Conservation (phyloP, 2,888 invertebrate genomes). For the Phalera bucephala region DNA sequence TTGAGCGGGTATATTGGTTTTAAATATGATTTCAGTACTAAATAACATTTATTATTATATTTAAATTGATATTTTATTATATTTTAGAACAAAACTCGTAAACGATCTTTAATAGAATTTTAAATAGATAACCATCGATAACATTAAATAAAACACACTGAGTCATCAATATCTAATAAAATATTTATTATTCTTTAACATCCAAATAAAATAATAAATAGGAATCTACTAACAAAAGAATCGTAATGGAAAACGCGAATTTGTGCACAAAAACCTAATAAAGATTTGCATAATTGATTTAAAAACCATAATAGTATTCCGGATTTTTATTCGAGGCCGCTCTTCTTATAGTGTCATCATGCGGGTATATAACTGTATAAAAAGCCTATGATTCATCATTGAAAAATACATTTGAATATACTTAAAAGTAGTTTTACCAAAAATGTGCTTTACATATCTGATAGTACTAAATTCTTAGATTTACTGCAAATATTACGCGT, state of each 20-base stretch:
- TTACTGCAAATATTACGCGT: too few relatives aligned
- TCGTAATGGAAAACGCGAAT: slow-evolving; percentile 5
- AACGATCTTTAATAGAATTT: too few relatives aligned
- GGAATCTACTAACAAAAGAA: slow-evolving; percentile 3
- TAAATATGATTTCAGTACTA: too few relatives aligned
- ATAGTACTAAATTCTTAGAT: too few relatives aligned
- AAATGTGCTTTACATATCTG: too few relatives aligned
- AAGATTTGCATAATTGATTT: slow-evolving; percentile 23
- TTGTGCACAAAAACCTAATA: slow-evolving; percentile 19
- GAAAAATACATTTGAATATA: too few relatives aligned
- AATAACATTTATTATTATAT: too few relatives aligned
- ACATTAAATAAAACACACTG: neutral
- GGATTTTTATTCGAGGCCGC: slow-evolving; percentile 20
- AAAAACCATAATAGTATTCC: slow-evolving; percentile 9
- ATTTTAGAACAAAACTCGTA: too few relatives aligned
- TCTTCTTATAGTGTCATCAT: slow-evolving; percentile 15
- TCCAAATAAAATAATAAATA: neutral
- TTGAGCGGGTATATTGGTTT: too few relatives aligned
- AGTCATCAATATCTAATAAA: slow-evolving; percentile 1
- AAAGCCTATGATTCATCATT: slow-evolving; percentile 8
- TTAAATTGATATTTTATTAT: too few relatives aligned
- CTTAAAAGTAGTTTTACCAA: too few relatives aligned
- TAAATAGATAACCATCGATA: neutral
- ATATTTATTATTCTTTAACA: too few relatives aligned
- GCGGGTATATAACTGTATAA: slow-evolving; percentile 7